Base-by-base conservation (phyloP, 2,888 invertebrate species). In the Orthosia gothica region DNA sequence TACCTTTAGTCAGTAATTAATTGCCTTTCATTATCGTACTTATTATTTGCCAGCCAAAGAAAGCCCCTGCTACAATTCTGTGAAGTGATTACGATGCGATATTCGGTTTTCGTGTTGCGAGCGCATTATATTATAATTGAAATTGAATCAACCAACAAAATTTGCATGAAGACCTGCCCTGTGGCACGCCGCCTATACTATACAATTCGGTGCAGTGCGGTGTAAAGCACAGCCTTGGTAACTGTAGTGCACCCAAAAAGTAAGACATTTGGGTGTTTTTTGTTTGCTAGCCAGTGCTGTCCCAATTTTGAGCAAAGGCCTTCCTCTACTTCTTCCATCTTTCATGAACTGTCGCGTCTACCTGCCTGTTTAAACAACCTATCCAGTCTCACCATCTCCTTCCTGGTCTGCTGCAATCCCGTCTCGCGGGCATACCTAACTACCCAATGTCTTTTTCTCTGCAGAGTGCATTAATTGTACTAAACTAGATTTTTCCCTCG, bases 51-150 rank as follows among this genome's bases (percentile, higher is more conserved):
- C 32, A 32, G 1, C 7, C 7, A 32, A 32, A 32, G 32, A 32
- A 32, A 32, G 32, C 32, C 32, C 32, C 7, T 32, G 18, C 9
- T 20, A n/a, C 15, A 13, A 26, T 65, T 61, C 45, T 12, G 11
- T 32, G 15, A 77, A 64, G 32, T 64, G 54, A 32, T 77, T 64
- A 55, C 55, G 47, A 20, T 76, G 54, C 58, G 26, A 68, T 12
- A 64, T 64, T 69, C 16, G 32, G 50, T 76, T 79, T 18, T 59
- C 59, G 63, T 79, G 78, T 61, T 69, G 15, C 26, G 11, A 20
- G 23, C 18, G 45, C 77, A 54, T 76, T 64, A 52, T 64, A 23
- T 58, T 69, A 63, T 54, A 61, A 82, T 55, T 49, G 23, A 20
- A 61, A 82, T 55, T 49, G 23, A 20, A 55, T 59, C 40, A 23